Base-by-base conservation (phyloP, 2,888 invertebrate genomes). In the Aspidiotus destructor region DNA sequence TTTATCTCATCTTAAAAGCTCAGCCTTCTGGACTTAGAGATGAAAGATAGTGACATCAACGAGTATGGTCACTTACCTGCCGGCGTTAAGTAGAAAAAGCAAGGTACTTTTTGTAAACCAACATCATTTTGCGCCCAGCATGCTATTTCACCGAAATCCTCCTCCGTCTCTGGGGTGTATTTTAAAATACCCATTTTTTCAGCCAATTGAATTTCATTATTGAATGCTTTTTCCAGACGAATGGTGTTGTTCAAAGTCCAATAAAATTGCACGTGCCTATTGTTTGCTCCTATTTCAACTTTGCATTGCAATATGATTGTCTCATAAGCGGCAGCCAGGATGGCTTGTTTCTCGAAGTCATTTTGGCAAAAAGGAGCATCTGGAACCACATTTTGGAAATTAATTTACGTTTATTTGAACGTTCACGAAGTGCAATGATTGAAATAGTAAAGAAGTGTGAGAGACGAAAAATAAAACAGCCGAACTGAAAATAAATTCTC, bases 101-200 rank as follows among this genome's bases (percentile, higher is more conserved):
- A 93, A 1, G 93, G 92, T 71, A 82, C 83, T 72, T 83, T 81
- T 78, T 92, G 92, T 73, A 86, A 84, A 41, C 92, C 92, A 15
- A 92, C 86, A 72, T 83, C 84, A 77, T 92, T 92, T 76, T 85
- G 86, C 7, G 91, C 91, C 91, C 91, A 92, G 76, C 93, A 93
- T 7, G 89, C 88, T 28, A 92, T 79, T 74, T 89, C 89, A 71
- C 91, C 91, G 73, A 90, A 82, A 75, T 92, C 91, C 44, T 80
- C 75, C 75, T 80, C 79, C 8, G 76, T 75, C 60, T 76, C 76
- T n/a, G 83, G 81, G 8, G 80, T 80, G 75, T 84, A 85, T 72
- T 81, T 80, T 72, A 88, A 80, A 74, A 78, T 76, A 71, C 81
- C 81, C 71, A 79, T 76, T 70, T 80, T 77, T 58, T 80, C 80